These are phyloP conservation scores for Danio aesculapii DNA, from an alignment of 2,797 vertebrate species.

Conservation along the genomic window DNA sequence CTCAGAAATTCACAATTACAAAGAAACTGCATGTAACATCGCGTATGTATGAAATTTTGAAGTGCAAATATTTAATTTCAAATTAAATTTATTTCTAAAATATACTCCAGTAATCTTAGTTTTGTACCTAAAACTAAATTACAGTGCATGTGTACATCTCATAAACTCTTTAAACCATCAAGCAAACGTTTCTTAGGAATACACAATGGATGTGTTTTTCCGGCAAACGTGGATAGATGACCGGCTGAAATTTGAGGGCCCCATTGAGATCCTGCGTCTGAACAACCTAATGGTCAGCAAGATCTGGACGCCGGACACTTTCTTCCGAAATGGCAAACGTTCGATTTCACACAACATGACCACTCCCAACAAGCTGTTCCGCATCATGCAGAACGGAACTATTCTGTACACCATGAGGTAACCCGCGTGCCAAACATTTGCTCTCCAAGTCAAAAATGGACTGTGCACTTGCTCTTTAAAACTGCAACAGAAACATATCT, in stretches of 20 bases:
- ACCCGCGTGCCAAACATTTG: conserved; percentile 6
- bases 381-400: conserved; percentile 89
- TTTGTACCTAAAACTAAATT: too few relatives aligned
- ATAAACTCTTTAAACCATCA: background rate
- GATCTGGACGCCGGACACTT: conserved; percentile 88
- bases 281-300: conserved; percentile 90
- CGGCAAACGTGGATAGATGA: conserved; percentile 86
- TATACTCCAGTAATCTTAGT: too few relatives aligned
- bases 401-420: conserved; percentile 88
- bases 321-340: conserved; percentile 87
- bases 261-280: conserved; percentile 85
- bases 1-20: too few relatives aligned
- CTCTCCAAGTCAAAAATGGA: conserved; percentile 39
- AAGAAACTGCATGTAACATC: too few relatives aligned
- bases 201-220: conserved; percentile 88
- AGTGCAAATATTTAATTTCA: too few relatives aligned
- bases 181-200: conserved; percentile 74
- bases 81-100: too few relatives aligned
- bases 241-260: conserved; percentile 82
- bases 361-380: conserved; percentile 89
- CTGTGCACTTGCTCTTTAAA: background rate
- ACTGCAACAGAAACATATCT: background rate
- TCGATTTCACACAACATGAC: conserved; percentile 90
- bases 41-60: too few relatives aligned
- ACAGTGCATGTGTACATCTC: background rate